These are phyloP conservation scores for Megaptera novaeangliae DNA, from an alignment of 2,113 vertebrate species.

Conservation along the genomic window DNA sequence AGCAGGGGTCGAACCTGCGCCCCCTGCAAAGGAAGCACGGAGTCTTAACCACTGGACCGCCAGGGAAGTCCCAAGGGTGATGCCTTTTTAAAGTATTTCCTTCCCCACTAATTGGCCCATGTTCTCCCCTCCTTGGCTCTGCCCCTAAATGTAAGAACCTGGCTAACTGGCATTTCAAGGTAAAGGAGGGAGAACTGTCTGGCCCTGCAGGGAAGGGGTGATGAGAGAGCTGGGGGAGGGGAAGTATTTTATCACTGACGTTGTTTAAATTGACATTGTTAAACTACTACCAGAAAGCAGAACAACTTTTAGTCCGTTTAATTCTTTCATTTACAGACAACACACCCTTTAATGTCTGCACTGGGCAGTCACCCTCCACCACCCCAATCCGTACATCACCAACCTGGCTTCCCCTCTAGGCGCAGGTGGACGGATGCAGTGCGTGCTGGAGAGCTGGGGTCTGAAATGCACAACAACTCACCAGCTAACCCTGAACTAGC, in stretches of 20 bases:
- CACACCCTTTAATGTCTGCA: background rate
- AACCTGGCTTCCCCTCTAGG: background rate
- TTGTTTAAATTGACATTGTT: background rate
- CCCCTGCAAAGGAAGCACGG: no score
- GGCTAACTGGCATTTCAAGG: background rate
- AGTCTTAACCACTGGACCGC: no score
- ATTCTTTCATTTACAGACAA: background rate
- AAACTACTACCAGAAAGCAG: background rate
- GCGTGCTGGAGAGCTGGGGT: background rate
- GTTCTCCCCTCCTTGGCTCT: background rate
- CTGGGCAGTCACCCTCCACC: background rate
- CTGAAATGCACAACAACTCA: background rate
- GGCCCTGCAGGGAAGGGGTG: background rate
- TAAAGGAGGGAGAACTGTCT: background rate
- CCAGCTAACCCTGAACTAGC: background rate
- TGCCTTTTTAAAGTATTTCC: background rate
- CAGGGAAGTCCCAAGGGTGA: background rate
- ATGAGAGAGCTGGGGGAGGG: background rate
- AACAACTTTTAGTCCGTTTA: background rate
- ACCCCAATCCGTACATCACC: background rate
- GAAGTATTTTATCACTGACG: background rate
- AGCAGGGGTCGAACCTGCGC: no score
- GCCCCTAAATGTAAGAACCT: background rate
- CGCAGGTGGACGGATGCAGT: background rate
- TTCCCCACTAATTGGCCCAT: background rate